Conservation (phyloP, 2,113 vertebrate genomes). For the Pseudorhombus dupliciocellatus region DNA sequence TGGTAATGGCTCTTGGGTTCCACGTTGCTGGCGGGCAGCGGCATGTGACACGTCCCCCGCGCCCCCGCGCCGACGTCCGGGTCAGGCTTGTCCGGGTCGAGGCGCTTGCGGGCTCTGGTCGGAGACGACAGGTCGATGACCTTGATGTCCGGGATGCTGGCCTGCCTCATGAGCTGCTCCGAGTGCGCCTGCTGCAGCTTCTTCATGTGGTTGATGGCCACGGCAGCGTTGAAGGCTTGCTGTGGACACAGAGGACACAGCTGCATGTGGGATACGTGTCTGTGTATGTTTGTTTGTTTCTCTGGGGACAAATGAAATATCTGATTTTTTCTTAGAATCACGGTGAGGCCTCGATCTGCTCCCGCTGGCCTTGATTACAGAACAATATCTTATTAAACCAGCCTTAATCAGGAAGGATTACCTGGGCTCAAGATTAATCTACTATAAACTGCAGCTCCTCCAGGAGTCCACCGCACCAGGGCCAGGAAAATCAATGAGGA, state of each 20-base stretch:
- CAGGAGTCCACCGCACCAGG: constrained; percentile 20
- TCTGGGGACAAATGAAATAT: too few species aligned
- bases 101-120: constrained; percentile 33
- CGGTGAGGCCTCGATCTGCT: background rate
- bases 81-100: constrained; percentile 21
- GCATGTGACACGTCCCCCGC: constrained; percentile 33
- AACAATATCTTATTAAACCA: constrained; percentile 37
- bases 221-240: constrained; percentile 93
- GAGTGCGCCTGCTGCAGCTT: constrained; percentile 89
- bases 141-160: constrained; percentile 67
- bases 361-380: constrained; percentile 25
- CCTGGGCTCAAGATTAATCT: constrained; percentile 31
- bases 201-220: constrained; percentile 94
- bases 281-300: too few species aligned
- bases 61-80: background rate
- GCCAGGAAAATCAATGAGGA: constrained; percentile 26
- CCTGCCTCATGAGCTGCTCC: constrained; percentile 28
- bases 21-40: constrained; percentile 18
- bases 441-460: constrained; percentile 30
- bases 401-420: constrained; percentile 63
- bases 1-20: constrained; percentile 71
- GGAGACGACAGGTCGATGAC: constrained; percentile 66
- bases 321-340: too few species aligned
- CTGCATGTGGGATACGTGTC: too few species aligned
- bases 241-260: constrained; percentile 54